phyloP scores from a whole-genome alignment of 2,888 invertebrate genomes.

The Tetramorium bicarinatum region DNA sequence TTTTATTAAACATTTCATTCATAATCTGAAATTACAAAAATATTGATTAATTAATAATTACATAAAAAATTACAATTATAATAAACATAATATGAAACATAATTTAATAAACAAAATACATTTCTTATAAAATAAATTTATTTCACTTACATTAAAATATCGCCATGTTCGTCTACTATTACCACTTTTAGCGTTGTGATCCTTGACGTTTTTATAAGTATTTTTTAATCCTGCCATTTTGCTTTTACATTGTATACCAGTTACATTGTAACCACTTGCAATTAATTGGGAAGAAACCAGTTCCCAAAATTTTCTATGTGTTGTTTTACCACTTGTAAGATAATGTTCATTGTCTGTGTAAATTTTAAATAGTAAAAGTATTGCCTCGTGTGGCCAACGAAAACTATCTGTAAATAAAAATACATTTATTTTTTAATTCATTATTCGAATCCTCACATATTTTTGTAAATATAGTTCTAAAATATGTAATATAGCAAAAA shows the following conservation, averaged over 20 bases:
- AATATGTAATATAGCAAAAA: background rate
- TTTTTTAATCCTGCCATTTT: conserved; percentile 10
- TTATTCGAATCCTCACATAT: background rate
- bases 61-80: background rate
- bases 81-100: background rate
- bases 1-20: conserved; percentile 12
- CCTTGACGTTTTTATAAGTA: background rate
- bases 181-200: background rate
- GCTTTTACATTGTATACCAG: background rate
- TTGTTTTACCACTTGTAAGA: background rate
- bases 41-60: background rate
- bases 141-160: conserved; percentile 11
- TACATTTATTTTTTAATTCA: background rate
- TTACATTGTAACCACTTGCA: background rate
- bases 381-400: conserved; percentile 2
- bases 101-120: background rate
- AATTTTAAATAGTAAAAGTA: background rate
- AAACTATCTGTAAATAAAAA: background rate
- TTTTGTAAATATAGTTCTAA: background rate
- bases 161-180: background rate
- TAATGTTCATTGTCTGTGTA: background rate
- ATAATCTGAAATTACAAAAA: background rate
- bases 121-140: background rate
- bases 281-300: background rate
- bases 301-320: background rate